A percentile compares a stretch with the other conserved stretches of the same genome.
Evolutionary conservation across 2,113 vertebrate genomes (phyloP).

Genomic region (Myrmecobius fasciatus): DNA sequence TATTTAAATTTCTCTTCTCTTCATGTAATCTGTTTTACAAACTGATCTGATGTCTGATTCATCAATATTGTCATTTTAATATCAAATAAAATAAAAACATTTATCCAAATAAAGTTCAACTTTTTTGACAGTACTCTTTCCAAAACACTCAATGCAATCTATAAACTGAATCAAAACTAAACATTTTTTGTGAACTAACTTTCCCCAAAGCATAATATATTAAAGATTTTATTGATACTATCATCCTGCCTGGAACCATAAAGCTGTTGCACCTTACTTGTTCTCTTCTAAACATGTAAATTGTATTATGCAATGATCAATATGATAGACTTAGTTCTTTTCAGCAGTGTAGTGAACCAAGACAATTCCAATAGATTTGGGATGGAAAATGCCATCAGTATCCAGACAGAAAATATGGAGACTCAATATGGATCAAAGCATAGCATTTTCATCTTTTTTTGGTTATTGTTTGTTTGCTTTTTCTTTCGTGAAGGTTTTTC

Average conservation of each 20-base stretch:
- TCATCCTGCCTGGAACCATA: not conserved
- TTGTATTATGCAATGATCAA: not conserved
- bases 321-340: no score
- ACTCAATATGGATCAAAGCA: no score
- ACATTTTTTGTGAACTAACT: constrained; percentile 12
- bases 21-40: not conserved
- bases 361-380: no score
- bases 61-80: not conserved
- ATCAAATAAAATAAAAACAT: constrained; percentile 10
- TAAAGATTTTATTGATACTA: not conserved
- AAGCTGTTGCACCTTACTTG: not conserved
- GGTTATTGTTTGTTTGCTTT: no score
- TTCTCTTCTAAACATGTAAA: not conserved
- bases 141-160: constrained; percentile 1
- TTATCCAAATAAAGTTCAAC: constrained; percentile 5
- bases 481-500: no score
- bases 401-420: no score
- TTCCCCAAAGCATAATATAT: not conserved
- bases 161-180: not conserved
- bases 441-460: no score
- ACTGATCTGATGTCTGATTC: not conserved
- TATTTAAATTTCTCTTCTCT: not conserved
- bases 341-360: no score
- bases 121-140: constrained; percentile 26
- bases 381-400: no score